Percentiles rank a stretch among this genome's conserved stretches.
Conservation (phyloP, 1,140 invertebrate species). For the Lucilia cuprina region DNA sequence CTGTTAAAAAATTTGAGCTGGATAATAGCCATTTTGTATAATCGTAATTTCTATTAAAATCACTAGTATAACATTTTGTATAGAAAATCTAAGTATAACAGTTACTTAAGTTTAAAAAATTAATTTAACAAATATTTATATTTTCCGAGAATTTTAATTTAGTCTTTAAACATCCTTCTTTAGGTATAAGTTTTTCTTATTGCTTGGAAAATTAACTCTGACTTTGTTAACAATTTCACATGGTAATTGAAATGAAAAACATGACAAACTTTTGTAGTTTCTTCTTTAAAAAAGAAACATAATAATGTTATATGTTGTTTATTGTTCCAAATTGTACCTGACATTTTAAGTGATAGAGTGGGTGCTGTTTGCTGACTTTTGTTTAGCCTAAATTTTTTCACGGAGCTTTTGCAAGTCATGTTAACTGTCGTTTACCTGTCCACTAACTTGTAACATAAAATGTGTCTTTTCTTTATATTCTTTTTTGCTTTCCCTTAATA, state of each 20-base stretch:
- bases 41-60: too few relatives aligned
- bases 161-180: background rate
- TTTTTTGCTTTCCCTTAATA: background rate
- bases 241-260: background rate
- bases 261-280: background rate
- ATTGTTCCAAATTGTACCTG: too few relatives aligned
- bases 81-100: too few relatives aligned
- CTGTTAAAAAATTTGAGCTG: too few relatives aligned
- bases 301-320: background rate
- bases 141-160: background rate
- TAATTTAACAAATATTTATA: too few relatives aligned
- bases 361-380: background rate
- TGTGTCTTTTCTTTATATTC: background rate
- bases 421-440: background rate
- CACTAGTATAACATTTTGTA: too few relatives aligned
- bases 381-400: background rate
- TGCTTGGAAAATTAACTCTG: background rate
- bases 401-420: background rate
- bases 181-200: background rate
- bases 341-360: too few relatives aligned
- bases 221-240: background rate
- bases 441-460: background rate
- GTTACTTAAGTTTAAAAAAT: too few relatives aligned
- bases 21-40: too few relatives aligned
- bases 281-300: background rate